These are phyloP conservation scores for Aurelia aurita complex sp. Pacific DNA, from an alignment of 30 jellyfish, hydroid and myxozoan species.

Conservation along the genomic window DNA sequence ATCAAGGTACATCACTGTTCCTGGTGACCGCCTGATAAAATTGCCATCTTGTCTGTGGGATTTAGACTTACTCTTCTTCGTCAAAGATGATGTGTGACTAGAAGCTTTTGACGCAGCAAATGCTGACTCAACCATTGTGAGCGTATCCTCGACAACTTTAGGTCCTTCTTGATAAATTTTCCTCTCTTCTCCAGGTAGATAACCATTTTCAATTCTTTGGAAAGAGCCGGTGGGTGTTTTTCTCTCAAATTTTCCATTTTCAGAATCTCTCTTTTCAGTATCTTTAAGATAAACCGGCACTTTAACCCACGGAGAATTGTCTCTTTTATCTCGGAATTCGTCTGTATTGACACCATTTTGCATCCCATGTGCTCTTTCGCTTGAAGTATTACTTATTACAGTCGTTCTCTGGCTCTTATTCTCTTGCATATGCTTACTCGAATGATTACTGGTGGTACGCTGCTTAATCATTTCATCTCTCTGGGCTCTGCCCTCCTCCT, in stretches of 20 bases:
- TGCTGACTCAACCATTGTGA: conserved; percentile 57
- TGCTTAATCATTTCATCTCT: neutral
- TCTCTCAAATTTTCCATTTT: neutral
- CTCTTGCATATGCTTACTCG: neutral
- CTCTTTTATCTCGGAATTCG: neutral
- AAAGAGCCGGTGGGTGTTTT: conserved; percentile 8
- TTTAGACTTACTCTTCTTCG: conserved; percentile 10
- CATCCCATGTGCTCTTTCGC: neutral
- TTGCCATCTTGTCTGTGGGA: neutral
- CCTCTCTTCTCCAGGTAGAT: neutral
- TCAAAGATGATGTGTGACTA: neutral
- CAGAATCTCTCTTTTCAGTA: conserved; percentile 8
- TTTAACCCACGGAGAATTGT: conserved; percentile 50
- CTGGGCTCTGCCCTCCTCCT: neutral
- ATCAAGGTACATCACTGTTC: conserved; percentile 58
- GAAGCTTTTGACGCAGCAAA: conserved; percentile 21
- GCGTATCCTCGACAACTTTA: conserved; percentile 23
- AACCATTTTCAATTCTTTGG: neutral
- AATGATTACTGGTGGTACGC: neutral
- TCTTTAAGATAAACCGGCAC: conserved; percentile 46
- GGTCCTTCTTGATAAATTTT: neutral
- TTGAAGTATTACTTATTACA: neutral
- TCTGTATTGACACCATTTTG: neutral
- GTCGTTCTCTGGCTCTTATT: conserved; percentile 7
- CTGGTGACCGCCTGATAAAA: conserved; percentile 33